Evolutionary conservation across 2,797 vertebrate genomes (phyloP).

Genomic region (Sarcophilus harrisii): DNA sequence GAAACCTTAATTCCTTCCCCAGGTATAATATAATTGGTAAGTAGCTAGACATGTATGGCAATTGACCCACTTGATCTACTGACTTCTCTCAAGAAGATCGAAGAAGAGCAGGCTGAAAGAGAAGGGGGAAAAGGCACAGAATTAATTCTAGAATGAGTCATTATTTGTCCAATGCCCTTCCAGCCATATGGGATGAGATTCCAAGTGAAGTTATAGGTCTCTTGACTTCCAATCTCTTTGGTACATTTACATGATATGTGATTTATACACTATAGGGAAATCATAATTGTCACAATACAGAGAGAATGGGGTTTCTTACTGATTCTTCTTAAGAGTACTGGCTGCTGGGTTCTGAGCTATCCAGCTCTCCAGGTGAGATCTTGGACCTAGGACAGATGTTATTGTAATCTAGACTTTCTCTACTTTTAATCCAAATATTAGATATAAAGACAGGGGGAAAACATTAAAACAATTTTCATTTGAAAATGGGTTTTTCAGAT

Average conservation of each 20-base stretch:
- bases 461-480: neutral
- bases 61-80: neutral
- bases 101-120: neutral
- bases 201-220: neutral
- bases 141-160: neutral
- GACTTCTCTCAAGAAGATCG: neutral
- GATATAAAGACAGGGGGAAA: neutral
- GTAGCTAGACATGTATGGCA: slow-evolving; percentile 1
- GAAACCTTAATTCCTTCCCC: neutral
- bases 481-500: neutral
- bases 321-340: neutral
- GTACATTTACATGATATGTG: neutral
- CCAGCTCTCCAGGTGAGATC: neutral
- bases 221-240: neutral
- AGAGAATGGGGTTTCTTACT: neutral
- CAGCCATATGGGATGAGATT: neutral
- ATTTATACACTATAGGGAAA: slow-evolving; percentile 14
- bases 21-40: neutral
- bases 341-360: neutral
- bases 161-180: neutral
- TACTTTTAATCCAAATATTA: neutral
- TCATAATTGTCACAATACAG: neutral
- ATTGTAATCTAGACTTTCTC: neutral
- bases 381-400: neutral
- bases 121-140: neutral